phyloP scores from a whole-genome alignment of 2,113 vertebrate genomes.

The Pungitius pungitius region DNA sequence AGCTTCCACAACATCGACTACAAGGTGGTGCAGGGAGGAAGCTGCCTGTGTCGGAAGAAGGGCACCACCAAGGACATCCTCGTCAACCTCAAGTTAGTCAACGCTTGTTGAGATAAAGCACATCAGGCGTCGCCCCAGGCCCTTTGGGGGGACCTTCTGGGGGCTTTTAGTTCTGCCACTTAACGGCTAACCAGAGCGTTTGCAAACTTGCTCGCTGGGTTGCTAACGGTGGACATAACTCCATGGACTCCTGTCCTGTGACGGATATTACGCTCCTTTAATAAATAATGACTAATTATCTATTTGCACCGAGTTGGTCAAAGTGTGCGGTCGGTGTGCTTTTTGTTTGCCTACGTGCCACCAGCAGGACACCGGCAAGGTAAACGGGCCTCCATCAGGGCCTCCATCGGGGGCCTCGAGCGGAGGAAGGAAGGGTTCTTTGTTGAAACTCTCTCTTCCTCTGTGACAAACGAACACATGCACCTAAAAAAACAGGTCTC shows the following conservation, averaged over 20 bases:
- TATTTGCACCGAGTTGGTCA: background rate
- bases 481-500: conserved; percentile 37
- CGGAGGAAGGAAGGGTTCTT: conserved; percentile 57
- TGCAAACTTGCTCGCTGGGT: too few species aligned
- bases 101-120: too few species aligned
- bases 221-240: background rate
- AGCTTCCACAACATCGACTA: conserved; percentile 80
- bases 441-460: conserved; percentile 16
- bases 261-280: background rate
- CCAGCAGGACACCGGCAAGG: conserved; percentile 10
- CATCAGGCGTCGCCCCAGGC: too few species aligned
- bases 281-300: too few species aligned
- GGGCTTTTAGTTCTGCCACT: too few species aligned
- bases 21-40: conserved; percentile 58
- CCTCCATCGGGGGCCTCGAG: conserved; percentile 9
- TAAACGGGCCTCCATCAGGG: conserved; percentile 35
- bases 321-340: background rate
- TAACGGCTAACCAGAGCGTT: too few species aligned
- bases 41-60: conserved; percentile 61
- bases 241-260: background rate
- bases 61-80: conserved; percentile 70
- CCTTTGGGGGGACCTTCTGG: too few species aligned
- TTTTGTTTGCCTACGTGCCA: conserved; percentile 48
- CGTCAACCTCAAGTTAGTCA: conserved; percentile 78
- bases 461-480: background rate